Evolutionary conservation across 2,797 vertebrate species (phyloP).

Genomic region (Tokudaia muenninki): DNA sequence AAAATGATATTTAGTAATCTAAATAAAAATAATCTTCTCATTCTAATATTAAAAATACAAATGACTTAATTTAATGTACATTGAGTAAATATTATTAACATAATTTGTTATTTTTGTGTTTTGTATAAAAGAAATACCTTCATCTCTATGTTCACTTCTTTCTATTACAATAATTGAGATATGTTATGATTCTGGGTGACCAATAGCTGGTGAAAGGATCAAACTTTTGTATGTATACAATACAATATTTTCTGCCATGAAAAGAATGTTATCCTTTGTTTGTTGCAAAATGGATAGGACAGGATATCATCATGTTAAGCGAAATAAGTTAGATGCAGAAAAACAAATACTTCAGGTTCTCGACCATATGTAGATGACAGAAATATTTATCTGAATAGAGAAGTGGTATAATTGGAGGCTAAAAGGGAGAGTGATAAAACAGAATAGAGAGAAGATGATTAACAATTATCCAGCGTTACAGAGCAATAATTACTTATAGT

Average conservation of each 20-base stretch:
- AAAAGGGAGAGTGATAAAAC: neutral
- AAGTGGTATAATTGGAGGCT: neutral
- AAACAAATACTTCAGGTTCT: neutral
- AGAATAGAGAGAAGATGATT: neutral
- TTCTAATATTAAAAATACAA: slow-evolving; percentile 30
- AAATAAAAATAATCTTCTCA: neutral
- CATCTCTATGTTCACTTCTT: neutral
- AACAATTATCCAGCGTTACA: neutral
- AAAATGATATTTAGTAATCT: neutral
- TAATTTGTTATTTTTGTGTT: neutral
- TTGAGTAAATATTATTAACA: neutral
- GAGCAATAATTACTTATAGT: neutral
- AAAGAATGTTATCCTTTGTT: neutral
- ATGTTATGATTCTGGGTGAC: neutral
- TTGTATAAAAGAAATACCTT: neutral
- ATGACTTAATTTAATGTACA: neutral
- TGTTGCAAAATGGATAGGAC: neutral
- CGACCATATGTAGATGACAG: neutral
- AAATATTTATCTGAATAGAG: neutral
- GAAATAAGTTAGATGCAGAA: neutral
- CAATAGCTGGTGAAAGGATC: neutral
- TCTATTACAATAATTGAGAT: neutral
- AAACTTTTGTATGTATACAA: neutral
- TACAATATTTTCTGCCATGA: neutral
- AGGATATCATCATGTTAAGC: neutral